Base-by-base conservation (phyloP, 2,888 invertebrate species). In the Tubulanus polymorphus region DNA sequence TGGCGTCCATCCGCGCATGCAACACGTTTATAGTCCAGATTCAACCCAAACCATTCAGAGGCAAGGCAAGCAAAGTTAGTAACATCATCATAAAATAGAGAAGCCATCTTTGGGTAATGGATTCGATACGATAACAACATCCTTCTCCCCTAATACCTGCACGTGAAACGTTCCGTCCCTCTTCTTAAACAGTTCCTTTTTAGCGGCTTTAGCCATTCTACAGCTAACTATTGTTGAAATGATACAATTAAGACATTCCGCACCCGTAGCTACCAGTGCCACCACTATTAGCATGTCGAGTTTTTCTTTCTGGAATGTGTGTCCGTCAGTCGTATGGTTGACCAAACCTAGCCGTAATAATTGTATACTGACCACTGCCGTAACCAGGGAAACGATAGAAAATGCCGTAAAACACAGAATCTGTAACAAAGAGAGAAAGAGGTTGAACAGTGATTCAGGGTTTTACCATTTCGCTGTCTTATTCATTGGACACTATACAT, bases 381-480 rank as follows among this genome's bases (percentile, higher is more conserved):
- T 74, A 27, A 80, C 76, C 67, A 79, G 65, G 41, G 79, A 79
- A 20, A 79, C 78, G 49, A 78, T 71, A 25, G 75, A 75, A 56
- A 76, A 75, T 3, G 79, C 79, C 15, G 76, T 75, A 64, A 78
- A 80, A 54, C 78, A 78, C 74, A 79, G 73, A 50, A 80, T 80
- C 80, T 80, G 74, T 53, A 69, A 67, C 28, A 57, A 3, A 57
- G 47, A 54, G 50, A 41, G 41, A 18, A 41, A 41, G 23, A 41
- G 10, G n/a, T 12, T n/a, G n/a, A 32, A 32, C n/a, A 32, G 10
- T 32, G 10, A 32, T 32, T n/a, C 10, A 10, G 10, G 10, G 35
- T 10, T 41, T 18, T 5, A 8, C 6, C 6, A 15, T 20, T 15
- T 18, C 15, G 6, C 15, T 8, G 41, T 41, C 23, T 41, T 8